Evolutionary conservation across 1,140 invertebrate species (phyloP).

Genomic region (Drosophila asahinai): DNA sequence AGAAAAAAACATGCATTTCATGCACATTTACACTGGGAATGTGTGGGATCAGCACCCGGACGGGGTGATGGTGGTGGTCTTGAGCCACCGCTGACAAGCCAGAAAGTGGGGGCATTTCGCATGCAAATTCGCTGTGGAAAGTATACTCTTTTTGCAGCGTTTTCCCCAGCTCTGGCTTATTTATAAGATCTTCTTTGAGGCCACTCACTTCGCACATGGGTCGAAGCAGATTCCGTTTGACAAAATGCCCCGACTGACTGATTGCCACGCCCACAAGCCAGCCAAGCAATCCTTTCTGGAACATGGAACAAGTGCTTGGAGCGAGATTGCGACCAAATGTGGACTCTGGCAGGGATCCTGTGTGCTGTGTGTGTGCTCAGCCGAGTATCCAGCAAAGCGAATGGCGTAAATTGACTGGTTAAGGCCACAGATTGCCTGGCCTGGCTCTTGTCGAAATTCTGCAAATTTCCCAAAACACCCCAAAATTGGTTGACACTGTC

Average conservation of each 20-base stretch:
- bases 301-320: constrained; percentile 20
- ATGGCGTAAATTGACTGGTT: constrained; percentile 33
- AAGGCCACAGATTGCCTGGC: constrained; percentile 20
- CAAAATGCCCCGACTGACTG: constrained; percentile 63
- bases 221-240: constrained; percentile 67
- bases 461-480: constrained; percentile 15
- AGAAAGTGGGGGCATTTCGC: constrained; percentile 46
- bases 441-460: constrained; percentile 9
- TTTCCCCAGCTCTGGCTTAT: constrained; percentile 60
- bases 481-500: constrained; percentile 26
- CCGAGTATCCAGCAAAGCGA: constrained; percentile 4
- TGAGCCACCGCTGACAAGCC: constrained; percentile 63
- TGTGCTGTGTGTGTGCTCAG: constrained; percentile 10
- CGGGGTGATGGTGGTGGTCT: constrained; percentile 38
- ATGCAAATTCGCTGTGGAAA: constrained; percentile 69
- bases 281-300: neutral
- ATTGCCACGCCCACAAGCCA: constrained; percentile 42
- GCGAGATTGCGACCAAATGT: constrained; percentile 31
- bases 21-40: constrained; percentile 60
- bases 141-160: constrained; percentile 49
- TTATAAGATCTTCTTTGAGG: constrained; percentile 78
- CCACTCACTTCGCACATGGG: constrained; percentile 63
- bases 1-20: constrained; percentile 59
- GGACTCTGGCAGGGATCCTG: neutral
- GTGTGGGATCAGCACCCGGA: constrained; percentile 24